phyloP scores from a whole-genome alignment of 2,113 vertebrate genomes.

The Felis chaus region DNA sequence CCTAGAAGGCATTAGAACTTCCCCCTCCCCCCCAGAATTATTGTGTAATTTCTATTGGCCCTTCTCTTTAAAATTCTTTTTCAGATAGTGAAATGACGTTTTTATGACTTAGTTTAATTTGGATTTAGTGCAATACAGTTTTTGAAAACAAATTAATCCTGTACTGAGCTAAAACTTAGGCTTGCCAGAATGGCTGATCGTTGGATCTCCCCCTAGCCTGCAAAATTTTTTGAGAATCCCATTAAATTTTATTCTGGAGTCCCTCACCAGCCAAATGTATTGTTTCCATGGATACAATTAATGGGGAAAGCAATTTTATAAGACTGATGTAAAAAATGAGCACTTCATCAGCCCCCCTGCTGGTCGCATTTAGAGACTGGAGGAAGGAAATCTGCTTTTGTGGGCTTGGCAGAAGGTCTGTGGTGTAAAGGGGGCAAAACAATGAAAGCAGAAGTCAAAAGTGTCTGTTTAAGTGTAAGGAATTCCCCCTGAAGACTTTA shows the following conservation, averaged over 20 bases:
- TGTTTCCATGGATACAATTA: conserved; percentile 91
- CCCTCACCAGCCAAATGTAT: conserved; percentile 84
- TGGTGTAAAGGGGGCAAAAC: conserved; percentile 56
- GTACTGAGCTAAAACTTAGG: conserved; percentile 64
- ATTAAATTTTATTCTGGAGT: conserved; percentile 85
- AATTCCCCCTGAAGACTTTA: conserved; percentile 70
- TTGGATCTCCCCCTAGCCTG: conserved; percentile 55
- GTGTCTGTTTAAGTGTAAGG: conserved; percentile 59
- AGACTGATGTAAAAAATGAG: conserved; percentile 87
- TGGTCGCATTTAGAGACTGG: conserved; percentile 78
- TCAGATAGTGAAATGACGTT: conserved; percentile 74
- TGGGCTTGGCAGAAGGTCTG: conserved; percentile 50
- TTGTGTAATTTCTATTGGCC: conserved; percentile 75
- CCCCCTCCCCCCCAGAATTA: conserved; percentile 51
- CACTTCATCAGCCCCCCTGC: conserved; percentile 84
- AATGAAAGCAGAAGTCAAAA: conserved; percentile 71
- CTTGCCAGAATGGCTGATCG: conserved; percentile 36
- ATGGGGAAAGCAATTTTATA: conserved; percentile 89
- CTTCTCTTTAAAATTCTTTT: conserved; percentile 72
- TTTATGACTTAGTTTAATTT: conserved; percentile 69
- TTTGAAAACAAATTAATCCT: conserved; percentile 74
- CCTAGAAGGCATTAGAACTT: conserved; percentile 70
- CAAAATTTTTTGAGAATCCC: conserved; percentile 83
- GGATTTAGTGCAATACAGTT: conserved; percentile 63
- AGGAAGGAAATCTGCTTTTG: conserved; percentile 69